Conservation (phyloP, 2,888 invertebrate genomes). For the Anthrax anthrax region DNA sequence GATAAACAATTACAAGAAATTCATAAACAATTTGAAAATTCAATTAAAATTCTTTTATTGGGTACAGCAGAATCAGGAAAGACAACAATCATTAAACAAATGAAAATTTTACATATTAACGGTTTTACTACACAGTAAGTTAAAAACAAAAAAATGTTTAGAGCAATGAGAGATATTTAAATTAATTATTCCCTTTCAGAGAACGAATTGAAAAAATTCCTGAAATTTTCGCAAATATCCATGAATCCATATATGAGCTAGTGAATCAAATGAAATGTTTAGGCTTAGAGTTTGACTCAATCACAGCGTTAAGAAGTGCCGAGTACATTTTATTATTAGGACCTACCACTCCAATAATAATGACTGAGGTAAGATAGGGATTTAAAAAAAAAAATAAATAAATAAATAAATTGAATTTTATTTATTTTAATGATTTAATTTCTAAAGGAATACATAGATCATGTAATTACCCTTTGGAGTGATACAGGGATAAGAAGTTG, state of each 20-base stretch:
- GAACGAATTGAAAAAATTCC: conserved; percentile 51
- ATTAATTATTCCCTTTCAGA: conserved; percentile 31
- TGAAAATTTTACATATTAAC: conserved; percentile 70
- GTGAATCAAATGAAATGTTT: conserved; percentile 43
- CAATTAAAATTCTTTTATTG: conserved; percentile 44
- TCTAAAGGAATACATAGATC: conserved; percentile 54
- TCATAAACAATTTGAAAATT: conserved; percentile 36
- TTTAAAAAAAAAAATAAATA: not conserved
- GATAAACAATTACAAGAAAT: conserved; percentile 41
- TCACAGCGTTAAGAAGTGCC: conserved; percentile 24
- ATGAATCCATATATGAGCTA: conserved; percentile 59
- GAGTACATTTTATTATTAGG: conserved; percentile 41
- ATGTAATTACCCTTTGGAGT: conserved; percentile 50
- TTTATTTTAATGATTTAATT: not conserved
- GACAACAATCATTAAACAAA: conserved; percentile 75
- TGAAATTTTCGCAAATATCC: conserved; percentile 56
- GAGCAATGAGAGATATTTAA: not conserved
- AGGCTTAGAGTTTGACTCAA: conserved; percentile 37
- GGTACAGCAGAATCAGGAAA: conserved; percentile 74
- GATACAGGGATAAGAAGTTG: conserved; percentile 57
- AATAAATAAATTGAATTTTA: not conserved
- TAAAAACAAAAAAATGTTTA: too few species aligned
- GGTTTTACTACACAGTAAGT: conserved; percentile 58
- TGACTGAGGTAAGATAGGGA: conserved; percentile 37
- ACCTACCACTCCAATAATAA: conserved; percentile 37